Conservation (phyloP, 64 coral and sea anemone genomes). For the Dendrophyllia cribrosa region DNA sequence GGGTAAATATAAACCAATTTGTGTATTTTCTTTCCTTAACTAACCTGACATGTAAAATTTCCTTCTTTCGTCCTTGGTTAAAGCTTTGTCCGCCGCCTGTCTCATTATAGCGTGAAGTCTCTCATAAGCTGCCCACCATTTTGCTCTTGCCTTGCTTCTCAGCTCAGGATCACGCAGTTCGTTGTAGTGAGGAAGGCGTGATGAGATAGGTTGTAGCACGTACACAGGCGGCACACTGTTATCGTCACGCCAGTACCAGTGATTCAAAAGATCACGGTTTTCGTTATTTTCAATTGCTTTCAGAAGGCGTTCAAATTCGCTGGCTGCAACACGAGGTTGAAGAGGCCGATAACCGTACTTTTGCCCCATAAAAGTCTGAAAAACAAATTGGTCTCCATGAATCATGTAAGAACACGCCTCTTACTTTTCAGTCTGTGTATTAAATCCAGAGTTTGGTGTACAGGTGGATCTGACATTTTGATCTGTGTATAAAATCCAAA, state of each 20-base stretch:
- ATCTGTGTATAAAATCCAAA: too few species aligned
- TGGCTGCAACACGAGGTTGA: background rate
- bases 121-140: constrained; percentile 91
- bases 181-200: constrained; percentile 78
- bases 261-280: constrained; percentile 46
- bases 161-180: constrained; percentile 66
- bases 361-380: constrained; percentile 90
- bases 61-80: constrained; percentile 40
- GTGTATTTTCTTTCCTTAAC: background rate
- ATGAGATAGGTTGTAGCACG: constrained; percentile 83
- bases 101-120: constrained; percentile 84
- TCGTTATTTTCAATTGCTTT: constrained; percentile 54
- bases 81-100: constrained; percentile 58
- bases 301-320: constrained; percentile 69
- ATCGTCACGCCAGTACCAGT: constrained; percentile 80
- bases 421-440: too few species aligned
- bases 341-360: constrained; percentile 43
- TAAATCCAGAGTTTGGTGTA: too few species aligned
- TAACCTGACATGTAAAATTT: constrained; percentile 94
- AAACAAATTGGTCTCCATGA: background rate
- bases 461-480: too few species aligned
- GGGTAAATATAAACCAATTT: background rate
- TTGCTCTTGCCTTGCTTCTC: constrained; percentile 64
- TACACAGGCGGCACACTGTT: constrained; percentile 81
- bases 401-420: background rate